phyloP scores from a whole-genome alignment of 1,140 invertebrate genomes.

The Neelides sp. region DNA sequence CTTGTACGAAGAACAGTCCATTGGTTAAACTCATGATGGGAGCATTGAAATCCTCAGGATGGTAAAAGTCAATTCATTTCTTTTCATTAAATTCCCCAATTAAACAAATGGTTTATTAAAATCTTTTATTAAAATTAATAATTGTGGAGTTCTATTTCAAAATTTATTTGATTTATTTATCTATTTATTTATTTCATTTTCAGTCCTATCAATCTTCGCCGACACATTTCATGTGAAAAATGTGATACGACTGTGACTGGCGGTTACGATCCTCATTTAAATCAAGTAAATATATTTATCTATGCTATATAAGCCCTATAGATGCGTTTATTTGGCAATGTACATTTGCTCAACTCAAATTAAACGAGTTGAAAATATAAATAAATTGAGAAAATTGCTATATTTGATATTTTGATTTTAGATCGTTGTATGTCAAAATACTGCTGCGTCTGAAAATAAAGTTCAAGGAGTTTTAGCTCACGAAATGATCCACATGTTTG shows the following conservation, averaged over 20 bases:
- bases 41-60: conserved; percentile 71
- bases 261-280: conserved; percentile 77
- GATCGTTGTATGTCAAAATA: conserved; percentile 86
- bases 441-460: conserved; percentile 46
- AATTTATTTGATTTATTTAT: conserved; percentile 29
- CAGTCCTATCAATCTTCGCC: conserved; percentile 62
- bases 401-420: conserved; percentile 34
- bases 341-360: conserved; percentile 2
- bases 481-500: conserved; percentile 95
- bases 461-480: conserved; percentile 71
- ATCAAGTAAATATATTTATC: conserved; percentile 50
- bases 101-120: conserved; percentile 8
- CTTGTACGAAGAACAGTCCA: conserved; percentile 64
- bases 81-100: conserved; percentile 5
- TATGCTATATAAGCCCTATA: not conserved
- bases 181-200: conserved; percentile 33
- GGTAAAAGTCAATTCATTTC: conserved; percentile 44
- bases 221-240: conserved; percentile 84
- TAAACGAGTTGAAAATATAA: conserved; percentile 5
- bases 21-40: conserved; percentile 70
- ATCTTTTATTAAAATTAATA: conserved; percentile 13
- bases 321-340: conserved; percentile 4
- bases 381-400: conserved; percentile 4
- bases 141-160: conserved; percentile 8
- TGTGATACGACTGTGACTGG: conserved; percentile 71